Evolutionary conservation across 2,888 invertebrate species (phyloP).

Genomic region (Heteromyza rotundicornis): DNA sequence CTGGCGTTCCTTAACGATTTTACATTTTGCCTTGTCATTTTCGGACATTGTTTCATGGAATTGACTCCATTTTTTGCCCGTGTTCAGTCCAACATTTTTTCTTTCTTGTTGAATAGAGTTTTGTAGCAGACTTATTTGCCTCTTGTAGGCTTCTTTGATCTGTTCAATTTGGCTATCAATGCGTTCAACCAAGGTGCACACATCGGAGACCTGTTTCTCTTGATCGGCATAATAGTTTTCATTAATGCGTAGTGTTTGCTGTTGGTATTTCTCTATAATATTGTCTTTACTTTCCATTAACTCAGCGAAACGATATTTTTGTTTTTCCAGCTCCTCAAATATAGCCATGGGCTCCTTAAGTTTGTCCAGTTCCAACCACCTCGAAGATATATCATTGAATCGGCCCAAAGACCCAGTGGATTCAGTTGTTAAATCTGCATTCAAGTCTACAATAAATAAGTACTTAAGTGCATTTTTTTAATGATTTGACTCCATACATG

Average conservation of each 20-base stretch:
- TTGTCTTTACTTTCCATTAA: slow-evolving; percentile 75
- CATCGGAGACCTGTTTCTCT: slow-evolving; percentile 77
- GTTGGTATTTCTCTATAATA: slow-evolving; percentile 72
- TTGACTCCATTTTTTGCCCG: slow-evolving; percentile 74
- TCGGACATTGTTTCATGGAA: slow-evolving; percentile 71
- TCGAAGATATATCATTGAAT: slow-evolving; percentile 71
- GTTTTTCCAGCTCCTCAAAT: slow-evolving; percentile 71
- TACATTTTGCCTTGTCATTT: slow-evolving; percentile 70
- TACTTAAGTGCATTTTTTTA: no score
- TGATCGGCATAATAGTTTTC: slow-evolving; percentile 67
- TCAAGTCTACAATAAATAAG: slow-evolving; percentile 42
- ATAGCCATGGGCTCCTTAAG: slow-evolving; percentile 79
- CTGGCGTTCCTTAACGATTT: slow-evolving; percentile 68
- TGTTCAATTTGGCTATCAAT: slow-evolving; percentile 82
- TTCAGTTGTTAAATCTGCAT: slow-evolving; percentile 72
- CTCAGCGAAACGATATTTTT: slow-evolving; percentile 67
- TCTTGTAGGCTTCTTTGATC: slow-evolving; percentile 76
- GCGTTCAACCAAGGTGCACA: slow-evolving; percentile 80
- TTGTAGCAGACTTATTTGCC: slow-evolving; percentile 77
- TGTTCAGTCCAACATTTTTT: slow-evolving; percentile 67
- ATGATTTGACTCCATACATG: no score
- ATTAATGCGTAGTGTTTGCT: slow-evolving; percentile 77
- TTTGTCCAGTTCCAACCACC: slow-evolving; percentile 71
- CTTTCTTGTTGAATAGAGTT: slow-evolving; percentile 73
- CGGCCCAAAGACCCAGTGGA: slow-evolving; percentile 69